Evolutionary conservation across 2,113 vertebrate genomes (phyloP), one percentile per base, ranked within the genome.

Genomic region (Eptatretus burgeri): DNA sequence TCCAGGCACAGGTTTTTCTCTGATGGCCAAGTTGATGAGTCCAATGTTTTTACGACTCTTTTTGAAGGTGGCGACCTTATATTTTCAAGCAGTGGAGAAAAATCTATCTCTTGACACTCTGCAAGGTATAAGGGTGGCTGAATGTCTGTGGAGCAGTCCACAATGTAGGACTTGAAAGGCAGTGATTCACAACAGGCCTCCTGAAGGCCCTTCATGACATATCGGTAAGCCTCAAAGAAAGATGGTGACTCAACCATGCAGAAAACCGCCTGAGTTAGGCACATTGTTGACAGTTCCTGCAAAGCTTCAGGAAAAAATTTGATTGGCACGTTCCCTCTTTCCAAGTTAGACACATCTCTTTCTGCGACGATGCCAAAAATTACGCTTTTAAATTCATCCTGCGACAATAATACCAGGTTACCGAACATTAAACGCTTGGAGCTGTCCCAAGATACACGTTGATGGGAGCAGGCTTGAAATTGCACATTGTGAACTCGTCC

Each of bases 221-320:
- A 82, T 1, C 79, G 73, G 68, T 87, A 95, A 52, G 86, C 87
- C 68, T 95, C 87, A 72, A 94, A 95, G 69, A 86, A 95, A 17
- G 89, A 84, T 1, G 81, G 78, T 62, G 84, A 88, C 71, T 95
- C 87, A 51, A 93, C 79, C 89, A 95, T 94, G 63, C 86, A 71
- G 56, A 60, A 60, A 12, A n/a, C n/a, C 12, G n/a, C 56, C 10
- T 12, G 56, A 10, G 56, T 41, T 41, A 41, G 56, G n/a, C 56
- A 10, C 10, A 60, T 60, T n/a, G 9, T 20, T n/a, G n/a, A 20
- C 64, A 88, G 69, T 17, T 77, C 70, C 1, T 64, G 50, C 65
- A 75, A 78, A 71, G 82, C 87, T 60, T 82, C 75, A 19, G 75
- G 70, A n/a, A 74, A 77, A 65, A 95, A 93, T 66, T 67, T 75